Evolutionary conservation across 2,113 vertebrate genomes (phyloP).

Genomic region (Oreochromis spilurus): DNA sequence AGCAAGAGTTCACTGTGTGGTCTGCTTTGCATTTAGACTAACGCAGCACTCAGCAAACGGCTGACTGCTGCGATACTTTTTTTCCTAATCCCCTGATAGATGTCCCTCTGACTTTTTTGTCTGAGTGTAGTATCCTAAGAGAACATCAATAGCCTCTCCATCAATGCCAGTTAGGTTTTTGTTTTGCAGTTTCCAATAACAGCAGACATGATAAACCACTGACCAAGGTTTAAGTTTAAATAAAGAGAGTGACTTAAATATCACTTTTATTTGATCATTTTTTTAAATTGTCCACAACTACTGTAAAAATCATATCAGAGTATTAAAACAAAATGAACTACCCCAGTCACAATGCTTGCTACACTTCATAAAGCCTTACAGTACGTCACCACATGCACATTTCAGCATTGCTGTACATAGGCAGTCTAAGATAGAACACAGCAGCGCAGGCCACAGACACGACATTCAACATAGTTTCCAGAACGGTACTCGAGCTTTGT

Average conservation of each 20-base stretch:
- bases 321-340: slow-evolving; percentile 24
- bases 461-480: slow-evolving; percentile 30
- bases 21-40: slow-evolving; percentile 5
- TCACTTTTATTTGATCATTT: slow-evolving; percentile 44
- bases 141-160: slow-evolving; percentile 32
- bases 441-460: slow-evolving; percentile 26
- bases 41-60: slow-evolving; percentile 11
- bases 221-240: background rate
- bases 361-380: slow-evolving; percentile 40
- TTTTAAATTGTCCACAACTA: slow-evolving; percentile 39
- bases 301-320: slow-evolving; percentile 63
- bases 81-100: background rate
- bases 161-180: background rate
- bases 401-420: slow-evolving; percentile 45
- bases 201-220: background rate
- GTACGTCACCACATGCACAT: slow-evolving; percentile 51
- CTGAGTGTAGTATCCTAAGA: background rate
- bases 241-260: slow-evolving; percentile 1
- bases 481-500: slow-evolving; percentile 17
- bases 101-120: background rate
- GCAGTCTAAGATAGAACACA: slow-evolving; percentile 34
- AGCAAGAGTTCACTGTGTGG: background rate
- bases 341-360: slow-evolving; percentile 33
- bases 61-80: slow-evolving; percentile 24
- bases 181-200: background rate